phyloP scores from a whole-genome alignment of 2,113 vertebrate species.

The Pachyramphus minor region DNA sequence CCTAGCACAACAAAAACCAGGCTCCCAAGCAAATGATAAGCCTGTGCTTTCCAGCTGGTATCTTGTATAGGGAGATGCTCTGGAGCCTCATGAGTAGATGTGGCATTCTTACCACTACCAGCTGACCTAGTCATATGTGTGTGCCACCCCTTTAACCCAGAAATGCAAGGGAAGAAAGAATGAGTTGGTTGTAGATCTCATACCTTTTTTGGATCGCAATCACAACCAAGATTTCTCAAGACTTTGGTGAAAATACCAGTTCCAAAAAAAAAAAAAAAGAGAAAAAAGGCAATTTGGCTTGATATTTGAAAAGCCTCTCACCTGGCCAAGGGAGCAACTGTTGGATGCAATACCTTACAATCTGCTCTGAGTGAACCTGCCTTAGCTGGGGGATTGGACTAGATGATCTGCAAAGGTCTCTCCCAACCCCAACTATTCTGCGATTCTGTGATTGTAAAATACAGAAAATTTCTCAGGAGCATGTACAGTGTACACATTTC shows the following conservation, averaged over 20 bases:
- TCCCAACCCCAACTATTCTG: background rate
- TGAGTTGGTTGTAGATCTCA: background rate
- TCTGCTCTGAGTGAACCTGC: background rate
- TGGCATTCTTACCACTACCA: background rate
- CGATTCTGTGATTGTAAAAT: background rate
- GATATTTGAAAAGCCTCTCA: background rate
- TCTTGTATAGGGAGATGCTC: background rate
- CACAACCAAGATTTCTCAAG: background rate
- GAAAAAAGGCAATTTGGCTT: background rate
- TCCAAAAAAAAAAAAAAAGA: background rate
- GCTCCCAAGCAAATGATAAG: background rate
- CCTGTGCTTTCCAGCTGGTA: background rate
- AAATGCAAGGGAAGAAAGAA: background rate
- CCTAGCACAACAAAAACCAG: background rate
- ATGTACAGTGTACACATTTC: background rate
- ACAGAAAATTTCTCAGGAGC: background rate
- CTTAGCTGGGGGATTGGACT: background rate
- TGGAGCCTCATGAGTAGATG: background rate
- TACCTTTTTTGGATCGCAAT: background rate
- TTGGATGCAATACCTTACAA: background rate
- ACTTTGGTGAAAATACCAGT: background rate
- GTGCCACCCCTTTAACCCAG: background rate
- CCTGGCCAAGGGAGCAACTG: background rate
- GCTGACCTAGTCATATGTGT: background rate
- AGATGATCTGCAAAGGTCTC: background rate